phyloP scores from a whole-genome alignment of 2,113 vertebrate genomes.

The Tamias sibiricus region DNA sequence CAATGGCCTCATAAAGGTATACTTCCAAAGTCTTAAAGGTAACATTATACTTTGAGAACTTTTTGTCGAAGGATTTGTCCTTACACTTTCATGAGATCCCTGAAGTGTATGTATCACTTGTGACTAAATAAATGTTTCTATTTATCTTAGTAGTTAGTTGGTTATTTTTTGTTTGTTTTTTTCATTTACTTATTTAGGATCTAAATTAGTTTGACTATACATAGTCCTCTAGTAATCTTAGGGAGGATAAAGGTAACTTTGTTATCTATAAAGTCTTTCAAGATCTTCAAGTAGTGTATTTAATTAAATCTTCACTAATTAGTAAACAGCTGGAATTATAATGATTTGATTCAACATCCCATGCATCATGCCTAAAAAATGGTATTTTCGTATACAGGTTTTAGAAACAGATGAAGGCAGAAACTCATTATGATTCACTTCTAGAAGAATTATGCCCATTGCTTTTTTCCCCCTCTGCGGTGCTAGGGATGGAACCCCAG shows the following conservation, averaged over 20 bases:
- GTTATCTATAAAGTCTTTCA: neutral
- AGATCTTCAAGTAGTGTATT: constrained; percentile 21
- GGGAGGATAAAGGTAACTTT: neutral
- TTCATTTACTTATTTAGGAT: too few species aligned
- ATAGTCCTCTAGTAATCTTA: neutral
- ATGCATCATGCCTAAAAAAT: too few species aligned
- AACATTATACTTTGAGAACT: neutral
- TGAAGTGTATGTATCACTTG: neutral
- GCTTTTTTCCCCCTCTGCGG: neutral
- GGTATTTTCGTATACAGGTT: neutral
- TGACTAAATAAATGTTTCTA: neutral
- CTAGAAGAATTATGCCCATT: neutral
- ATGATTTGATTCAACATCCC: too few species aligned
- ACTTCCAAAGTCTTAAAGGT: neutral
- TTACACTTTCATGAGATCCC: constrained; percentile 7
- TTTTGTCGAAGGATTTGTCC: neutral
- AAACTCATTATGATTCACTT: neutral
- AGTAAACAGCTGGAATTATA: too few species aligned
- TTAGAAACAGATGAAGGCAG: neutral
- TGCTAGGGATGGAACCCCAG: neutral
- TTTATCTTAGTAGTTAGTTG: neutral
- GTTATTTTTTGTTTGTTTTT: neutral
- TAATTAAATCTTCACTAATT: too few species aligned
- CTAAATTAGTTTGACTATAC: neutral
- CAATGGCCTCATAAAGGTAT: neutral